Evolutionary conservation across 2,113 vertebrate species (phyloP).

Genomic region (Platysteira castanea): DNA sequence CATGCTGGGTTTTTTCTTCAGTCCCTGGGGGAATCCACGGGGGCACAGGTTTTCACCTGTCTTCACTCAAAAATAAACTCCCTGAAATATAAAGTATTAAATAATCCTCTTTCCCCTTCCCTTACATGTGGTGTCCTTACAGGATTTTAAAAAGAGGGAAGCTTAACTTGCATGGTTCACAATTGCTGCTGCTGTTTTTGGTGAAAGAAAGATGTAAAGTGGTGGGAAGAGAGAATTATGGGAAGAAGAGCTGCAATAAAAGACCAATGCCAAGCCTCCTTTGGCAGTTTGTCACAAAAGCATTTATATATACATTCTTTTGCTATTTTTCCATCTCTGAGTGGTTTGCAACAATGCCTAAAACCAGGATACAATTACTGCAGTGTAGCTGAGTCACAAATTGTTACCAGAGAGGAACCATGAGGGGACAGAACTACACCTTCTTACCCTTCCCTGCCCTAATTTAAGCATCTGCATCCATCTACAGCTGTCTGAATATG

Average conservation of each 20-base stretch:
- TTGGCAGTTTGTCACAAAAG: neutral
- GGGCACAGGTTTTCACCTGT: too few relatives aligned
- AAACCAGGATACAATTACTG: neutral
- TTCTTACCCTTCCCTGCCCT: neutral
- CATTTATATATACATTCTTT: neutral
- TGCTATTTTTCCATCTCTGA: neutral
- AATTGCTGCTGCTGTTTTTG: neutral
- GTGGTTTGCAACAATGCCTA: neutral
- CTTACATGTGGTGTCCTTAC: neutral
- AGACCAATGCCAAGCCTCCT: neutral
- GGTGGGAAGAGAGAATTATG: neutral
- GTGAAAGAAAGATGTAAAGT: neutral
- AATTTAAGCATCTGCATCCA: neutral
- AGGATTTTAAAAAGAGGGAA: neutral
- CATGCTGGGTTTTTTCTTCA: too few relatives aligned
- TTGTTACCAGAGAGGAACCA: neutral
- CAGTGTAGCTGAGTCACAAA: neutral
- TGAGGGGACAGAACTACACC: neutral
- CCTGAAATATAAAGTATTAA: neutral
- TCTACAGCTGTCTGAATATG: neutral
- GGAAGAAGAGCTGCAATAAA: neutral
- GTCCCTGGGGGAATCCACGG: too few relatives aligned
- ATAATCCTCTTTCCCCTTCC: neutral
- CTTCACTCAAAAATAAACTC: neutral
- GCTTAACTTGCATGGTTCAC: neutral